Evolutionary conservation across 2,797 vertebrate genomes (phyloP).

Genomic region (Amblyopsis hoosieri): DNA sequence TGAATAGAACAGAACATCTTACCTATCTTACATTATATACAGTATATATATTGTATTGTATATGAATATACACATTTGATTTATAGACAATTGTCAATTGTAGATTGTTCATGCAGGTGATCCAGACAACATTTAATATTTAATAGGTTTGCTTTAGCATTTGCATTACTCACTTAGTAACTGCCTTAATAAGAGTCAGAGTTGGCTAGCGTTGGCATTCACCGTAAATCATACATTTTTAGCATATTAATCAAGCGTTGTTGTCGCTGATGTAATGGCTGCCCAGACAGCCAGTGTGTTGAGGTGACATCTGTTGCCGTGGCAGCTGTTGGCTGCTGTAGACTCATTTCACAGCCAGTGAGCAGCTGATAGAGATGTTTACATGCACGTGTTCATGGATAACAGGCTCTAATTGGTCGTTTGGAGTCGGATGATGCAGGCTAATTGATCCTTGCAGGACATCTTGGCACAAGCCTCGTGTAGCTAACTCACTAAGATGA

Average conservation of each 20-base stretch:
- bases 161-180: background rate
- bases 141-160: too few relatives aligned
- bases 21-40: too few relatives aligned
- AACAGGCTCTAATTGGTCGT: conserved; percentile 83
- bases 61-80: too few relatives aligned
- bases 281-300: conserved; percentile 78
- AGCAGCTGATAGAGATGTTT: conserved; percentile 89
- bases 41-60: too few relatives aligned
- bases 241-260: conserved; percentile 63
- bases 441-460: conserved; percentile 22
- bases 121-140: background rate
- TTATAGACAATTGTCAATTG: background rate
- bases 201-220: conserved; percentile 73
- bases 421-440: conserved; percentile 80
- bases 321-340: conserved; percentile 41
- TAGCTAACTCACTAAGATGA: too few relatives aligned
- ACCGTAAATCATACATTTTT: conserved; percentile 80
- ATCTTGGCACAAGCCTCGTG: background rate
- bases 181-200: conserved; percentile 19
- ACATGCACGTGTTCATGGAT: conserved; percentile 78
- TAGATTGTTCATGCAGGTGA: background rate
- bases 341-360: conserved; percentile 87
- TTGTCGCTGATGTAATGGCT: conserved; percentile 75
- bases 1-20: too few relatives aligned
- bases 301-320: conserved; percentile 80